These are phyloP conservation scores for Autographa gamma DNA, from an alignment of 2,888 invertebrate genomes.

Conservation along the genomic window DNA sequence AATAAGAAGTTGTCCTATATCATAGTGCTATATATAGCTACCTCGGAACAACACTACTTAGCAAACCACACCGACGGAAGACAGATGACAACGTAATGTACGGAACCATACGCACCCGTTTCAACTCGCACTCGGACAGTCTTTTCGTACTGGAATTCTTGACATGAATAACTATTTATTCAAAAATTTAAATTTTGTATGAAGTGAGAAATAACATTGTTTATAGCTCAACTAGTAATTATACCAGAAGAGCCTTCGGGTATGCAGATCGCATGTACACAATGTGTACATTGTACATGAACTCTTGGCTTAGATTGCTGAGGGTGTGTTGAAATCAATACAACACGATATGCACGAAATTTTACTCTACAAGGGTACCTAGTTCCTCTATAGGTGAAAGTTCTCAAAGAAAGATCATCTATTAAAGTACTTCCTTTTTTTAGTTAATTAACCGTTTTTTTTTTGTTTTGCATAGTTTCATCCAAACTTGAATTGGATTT, in stretches of 20 bases:
- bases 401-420: no score
- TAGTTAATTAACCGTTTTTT: no score
- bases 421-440: no score
- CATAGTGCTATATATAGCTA: background rate
- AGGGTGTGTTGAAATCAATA: no score
- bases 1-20: background rate
- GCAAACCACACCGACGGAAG: background rate
- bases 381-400: no score
- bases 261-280: background rate
- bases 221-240: background rate
- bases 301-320: background rate
- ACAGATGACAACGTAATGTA: background rate
- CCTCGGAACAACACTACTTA: background rate
- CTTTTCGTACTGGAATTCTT: background rate
- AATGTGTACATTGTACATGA: background rate
- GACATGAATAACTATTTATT: slow-evolving; percentile 2
- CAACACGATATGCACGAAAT: no score
- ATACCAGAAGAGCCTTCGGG: background rate
- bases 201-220: background rate
- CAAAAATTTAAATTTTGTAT: background rate
- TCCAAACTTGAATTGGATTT: no score
- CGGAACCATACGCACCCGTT: background rate
- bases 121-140: background rate
- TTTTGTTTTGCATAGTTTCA: no score
- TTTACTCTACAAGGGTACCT: no score